Percentiles rank a stretch among this genome's conserved stretches.
Evolutionary conservation across 2,797 vertebrate genomes (phyloP).

Genomic region (Ispidina lecontei): DNA sequence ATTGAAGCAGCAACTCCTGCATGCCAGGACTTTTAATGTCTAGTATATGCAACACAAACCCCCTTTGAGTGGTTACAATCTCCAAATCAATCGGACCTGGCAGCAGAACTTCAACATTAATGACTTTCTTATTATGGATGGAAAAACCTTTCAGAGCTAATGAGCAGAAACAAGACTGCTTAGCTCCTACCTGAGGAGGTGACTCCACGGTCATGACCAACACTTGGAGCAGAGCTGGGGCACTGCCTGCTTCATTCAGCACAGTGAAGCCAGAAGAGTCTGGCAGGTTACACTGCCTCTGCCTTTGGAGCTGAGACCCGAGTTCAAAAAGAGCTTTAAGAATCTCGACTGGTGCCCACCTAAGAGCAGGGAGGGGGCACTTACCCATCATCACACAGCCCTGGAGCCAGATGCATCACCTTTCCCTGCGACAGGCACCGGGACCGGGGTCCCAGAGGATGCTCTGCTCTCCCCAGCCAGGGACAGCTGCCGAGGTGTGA

Average conservation of each 20-base stretch:
- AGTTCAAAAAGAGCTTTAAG: neutral
- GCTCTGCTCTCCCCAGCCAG: neutral
- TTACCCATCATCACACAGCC: neutral
- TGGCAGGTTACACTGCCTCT: neutral
- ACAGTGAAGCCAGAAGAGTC: neutral
- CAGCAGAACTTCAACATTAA: slow-evolving; percentile 45
- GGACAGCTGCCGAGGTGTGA: neutral
- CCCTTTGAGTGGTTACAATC: neutral
- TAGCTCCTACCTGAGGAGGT: slow-evolving; percentile 24
- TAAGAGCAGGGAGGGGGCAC: neutral
- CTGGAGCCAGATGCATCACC: fast-evolving
- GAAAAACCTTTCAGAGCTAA: slow-evolving; percentile 27
- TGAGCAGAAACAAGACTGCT: slow-evolving; percentile 24
- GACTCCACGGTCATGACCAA: neutral
- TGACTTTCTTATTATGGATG: slow-evolving; percentile 40
- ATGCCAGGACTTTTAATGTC: neutral
- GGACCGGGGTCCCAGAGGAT: neutral
- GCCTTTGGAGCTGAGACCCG: neutral
- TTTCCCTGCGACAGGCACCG: neutral
- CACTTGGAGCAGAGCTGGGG: neutral
- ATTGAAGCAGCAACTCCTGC: neutral
- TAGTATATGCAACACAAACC: neutral
- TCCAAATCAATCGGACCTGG: slow-evolving; percentile 19
- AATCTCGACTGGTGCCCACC: neutral
- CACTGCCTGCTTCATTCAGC: neutral